Evolutionary conservation across 2,113 vertebrate genomes (phyloP), one percentile per base, ranked within the genome.

Genomic region (Gymnocephalus cernua): DNA sequence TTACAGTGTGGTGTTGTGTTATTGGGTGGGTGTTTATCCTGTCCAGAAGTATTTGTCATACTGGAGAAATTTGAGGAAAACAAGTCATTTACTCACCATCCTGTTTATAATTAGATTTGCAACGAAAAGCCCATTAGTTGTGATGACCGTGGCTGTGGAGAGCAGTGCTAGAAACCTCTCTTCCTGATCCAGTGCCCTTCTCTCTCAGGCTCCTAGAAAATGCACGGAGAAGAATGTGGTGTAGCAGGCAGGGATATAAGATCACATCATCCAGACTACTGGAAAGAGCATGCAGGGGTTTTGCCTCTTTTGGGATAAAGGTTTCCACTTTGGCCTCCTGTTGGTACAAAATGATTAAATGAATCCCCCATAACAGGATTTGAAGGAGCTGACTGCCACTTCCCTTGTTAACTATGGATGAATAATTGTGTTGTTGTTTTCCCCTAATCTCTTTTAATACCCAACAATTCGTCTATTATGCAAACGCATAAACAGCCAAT

Each of bases 31-130:
- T 25, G 64, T 25, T 25, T 50, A 27, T 81, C 27, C 50, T 48
- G 35, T 68, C 51, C 1, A 79, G 38, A 81, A 64, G 77, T 58
- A 62, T 89, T 80, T 77, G 80, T 83, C 82, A 83, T 63, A 35
- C 50, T 75, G 65, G 51, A 80, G 66, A 87, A 75, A 67, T 80
- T 47, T 59, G 67, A 65, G 77, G 50, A 82, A 85, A 88, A 89
- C 82, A 84, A 84, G 58, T 70, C 85, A 64, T 71, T 63, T 82
- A 79, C 87, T 90, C 85, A 83, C 86, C 71, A 82, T 83, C 65
- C 48, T 1, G n/a, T 53, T 82, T 86, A 75, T 73, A 87, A 86
- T 89, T 79, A 71, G 61, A 84, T 88, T 89, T 79, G 53, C 72
- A 57, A 23, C 45, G 15, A 72, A 86, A 86, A 87, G 82, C 51